These are phyloP conservation scores for Synergus itoensis DNA, from an alignment of 2,888 invertebrate genomes.

Conservation along the genomic window DNA sequence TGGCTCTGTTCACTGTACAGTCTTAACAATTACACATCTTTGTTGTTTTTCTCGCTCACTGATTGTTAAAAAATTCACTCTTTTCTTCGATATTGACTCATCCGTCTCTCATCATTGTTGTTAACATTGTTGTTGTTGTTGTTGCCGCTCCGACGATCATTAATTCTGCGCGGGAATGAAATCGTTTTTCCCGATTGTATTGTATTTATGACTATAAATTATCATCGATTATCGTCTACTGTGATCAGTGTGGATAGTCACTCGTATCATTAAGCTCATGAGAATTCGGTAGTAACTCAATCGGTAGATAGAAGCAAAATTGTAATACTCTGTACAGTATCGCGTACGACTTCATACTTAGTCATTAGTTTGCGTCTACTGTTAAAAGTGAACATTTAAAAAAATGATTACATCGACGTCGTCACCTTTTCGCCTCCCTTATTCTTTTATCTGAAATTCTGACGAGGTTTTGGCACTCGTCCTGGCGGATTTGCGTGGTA, in stretches of 20 bases:
- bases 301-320: constrained; percentile 31
- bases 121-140: constrained; percentile 54
- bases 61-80: constrained; percentile 42
- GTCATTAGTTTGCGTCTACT: constrained; percentile 38
- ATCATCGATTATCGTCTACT: constrained; percentile 30
- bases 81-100: constrained; percentile 34
- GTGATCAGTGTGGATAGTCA: constrained; percentile 31
- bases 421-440: constrained; percentile 40
- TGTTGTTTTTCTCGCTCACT: constrained; percentile 43
- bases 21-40: constrained; percentile 29
- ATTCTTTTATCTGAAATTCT: constrained; percentile 44
- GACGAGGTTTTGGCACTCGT: constrained; percentile 64
- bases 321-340: constrained; percentile 14
- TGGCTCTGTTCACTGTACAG: constrained; percentile 39
- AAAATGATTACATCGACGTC: constrained; percentile 41
- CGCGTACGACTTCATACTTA: background rate
- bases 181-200: constrained; percentile 8
- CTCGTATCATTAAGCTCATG: constrained; percentile 25
- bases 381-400: constrained; percentile 33
- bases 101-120: constrained; percentile 49
- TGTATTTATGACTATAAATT: constrained; percentile 15
- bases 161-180: background rate
- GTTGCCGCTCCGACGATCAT: constrained; percentile 44
- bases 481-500: constrained; percentile 66
- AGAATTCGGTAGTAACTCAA: constrained; percentile 21